Conservation (phyloP, 2,888 invertebrate genomes). For the Eupithecia subumbrata region DNA sequence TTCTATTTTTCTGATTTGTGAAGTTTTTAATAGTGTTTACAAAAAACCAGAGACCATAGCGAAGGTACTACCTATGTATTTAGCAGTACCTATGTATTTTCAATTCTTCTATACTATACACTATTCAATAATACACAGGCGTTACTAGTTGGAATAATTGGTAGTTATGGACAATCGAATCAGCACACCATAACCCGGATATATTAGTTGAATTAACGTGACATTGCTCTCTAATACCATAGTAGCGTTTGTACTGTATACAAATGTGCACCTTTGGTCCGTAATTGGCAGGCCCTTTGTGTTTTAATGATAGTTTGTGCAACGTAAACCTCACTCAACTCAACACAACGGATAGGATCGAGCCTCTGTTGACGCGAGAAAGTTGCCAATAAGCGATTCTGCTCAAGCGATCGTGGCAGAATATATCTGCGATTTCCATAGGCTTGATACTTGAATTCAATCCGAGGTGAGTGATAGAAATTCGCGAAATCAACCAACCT, state of each 20-base stretch:
- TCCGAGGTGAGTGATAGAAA: not conserved
- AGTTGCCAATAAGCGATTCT: conserved; percentile 2
- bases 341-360: conserved; percentile 46
- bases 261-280: conserved; percentile 60
- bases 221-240: conserved; percentile 58
- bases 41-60: not conserved
- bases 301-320: conserved; percentile 59
- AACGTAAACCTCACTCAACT: conserved; percentile 57
- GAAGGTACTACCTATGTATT: not conserved
- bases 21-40: not conserved
- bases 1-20: not conserved
- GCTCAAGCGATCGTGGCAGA: not conserved
- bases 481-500: not conserved
- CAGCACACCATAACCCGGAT: conserved; percentile 48
- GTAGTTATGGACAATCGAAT: conserved; percentile 39
- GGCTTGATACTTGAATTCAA: conserved; percentile 7
- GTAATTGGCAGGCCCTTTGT: conserved; percentile 67
- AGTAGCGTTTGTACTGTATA: conserved; percentile 56
- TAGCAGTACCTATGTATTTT: not conserved
- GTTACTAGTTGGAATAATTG: conserved; percentile 37
- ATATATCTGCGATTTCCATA: not conserved
- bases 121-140: conserved; percentile 7
- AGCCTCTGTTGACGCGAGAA: conserved; percentile 37
- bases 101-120: conserved; percentile 9
- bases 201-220: conserved; percentile 55